Evolutionary conservation across 2,797 vertebrate genomes (phyloP).

Genomic region (Monodelphis domestica): DNA sequence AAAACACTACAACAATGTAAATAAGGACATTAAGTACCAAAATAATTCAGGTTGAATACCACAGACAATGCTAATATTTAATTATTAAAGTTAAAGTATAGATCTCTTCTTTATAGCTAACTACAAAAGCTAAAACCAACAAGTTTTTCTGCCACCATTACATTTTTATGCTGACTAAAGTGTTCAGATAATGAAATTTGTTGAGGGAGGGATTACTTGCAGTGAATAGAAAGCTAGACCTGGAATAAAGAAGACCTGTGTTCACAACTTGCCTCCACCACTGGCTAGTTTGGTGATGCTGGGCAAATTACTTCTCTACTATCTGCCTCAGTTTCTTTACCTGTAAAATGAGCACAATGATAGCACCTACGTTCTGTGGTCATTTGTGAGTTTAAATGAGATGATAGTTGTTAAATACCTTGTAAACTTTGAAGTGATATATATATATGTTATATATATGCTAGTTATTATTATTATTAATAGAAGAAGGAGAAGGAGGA

Average conservation of each 20-base stretch:
- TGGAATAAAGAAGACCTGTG: not conserved
- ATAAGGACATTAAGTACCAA: not conserved
- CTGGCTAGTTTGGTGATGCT: not conserved
- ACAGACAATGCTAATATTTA: not conserved
- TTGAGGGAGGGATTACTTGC: not conserved
- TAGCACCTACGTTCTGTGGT: not conserved
- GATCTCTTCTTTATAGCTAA: not conserved
- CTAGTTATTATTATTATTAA: not conserved
- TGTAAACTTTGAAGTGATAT: too few species aligned
- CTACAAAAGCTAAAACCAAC: not conserved
- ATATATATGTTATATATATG: too few species aligned
- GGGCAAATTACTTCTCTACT: not conserved
- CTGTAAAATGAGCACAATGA: not conserved
- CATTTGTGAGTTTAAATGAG: not conserved
- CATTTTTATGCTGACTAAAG: not conserved
- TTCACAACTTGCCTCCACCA: not conserved
- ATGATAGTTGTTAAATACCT: not conserved
- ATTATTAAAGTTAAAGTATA: not conserved
- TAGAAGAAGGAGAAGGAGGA: not conserved
- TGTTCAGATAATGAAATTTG: not conserved
- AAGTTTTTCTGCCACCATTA: not conserved
- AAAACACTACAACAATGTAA: not conserved
- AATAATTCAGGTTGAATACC: not conserved
- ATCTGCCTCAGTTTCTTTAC: not conserved
- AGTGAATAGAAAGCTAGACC: not conserved